Conservation (phyloP, 2,888 invertebrate genomes). For the Hemistola chrysoprasaria region DNA sequence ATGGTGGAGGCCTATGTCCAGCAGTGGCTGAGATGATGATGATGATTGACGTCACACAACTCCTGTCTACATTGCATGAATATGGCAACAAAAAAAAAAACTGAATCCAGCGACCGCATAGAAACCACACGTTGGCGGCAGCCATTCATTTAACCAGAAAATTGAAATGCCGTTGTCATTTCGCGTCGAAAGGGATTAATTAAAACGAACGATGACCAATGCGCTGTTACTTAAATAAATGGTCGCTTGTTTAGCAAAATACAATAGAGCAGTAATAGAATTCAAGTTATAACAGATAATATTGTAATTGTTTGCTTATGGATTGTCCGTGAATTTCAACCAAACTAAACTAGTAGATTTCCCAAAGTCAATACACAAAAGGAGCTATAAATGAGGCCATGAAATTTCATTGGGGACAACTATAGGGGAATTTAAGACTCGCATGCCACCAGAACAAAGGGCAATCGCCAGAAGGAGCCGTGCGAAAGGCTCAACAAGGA, state of each 20-base stretch:
- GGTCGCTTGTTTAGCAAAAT: constrained; percentile 13
- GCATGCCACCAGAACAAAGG: constrained; percentile 67
- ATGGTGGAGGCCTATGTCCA: too few species aligned
- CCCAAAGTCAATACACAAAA: constrained; percentile 51
- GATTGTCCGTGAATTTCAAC: constrained; percentile 18
- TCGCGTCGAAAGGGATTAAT: constrained; percentile 52
- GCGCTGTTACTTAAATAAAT: constrained; percentile 31
- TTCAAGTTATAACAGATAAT: too few species aligned
- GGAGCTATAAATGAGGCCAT: constrained; percentile 49
- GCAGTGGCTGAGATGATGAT: too few species aligned
- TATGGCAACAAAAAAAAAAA: too few species aligned
- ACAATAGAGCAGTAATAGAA: background rate
- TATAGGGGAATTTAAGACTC: constrained; percentile 53
- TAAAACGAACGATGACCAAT: constrained; percentile 45
- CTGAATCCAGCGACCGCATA: constrained; percentile 10
- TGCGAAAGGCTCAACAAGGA: constrained; percentile 68
- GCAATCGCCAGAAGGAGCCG: constrained; percentile 42
- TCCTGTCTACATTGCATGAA: too few species aligned
- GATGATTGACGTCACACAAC: too few species aligned
- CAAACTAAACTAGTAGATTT: constrained; percentile 31
- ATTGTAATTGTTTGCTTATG: constrained; percentile 3
- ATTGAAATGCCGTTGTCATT: constrained; percentile 63
- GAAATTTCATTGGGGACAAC: constrained; percentile 58
- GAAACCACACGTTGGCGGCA: constrained; percentile 41
- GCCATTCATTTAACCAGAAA: constrained; percentile 63